Conservation (phyloP, 2,888 invertebrate genomes). For the Gerris lacustris region DNA sequence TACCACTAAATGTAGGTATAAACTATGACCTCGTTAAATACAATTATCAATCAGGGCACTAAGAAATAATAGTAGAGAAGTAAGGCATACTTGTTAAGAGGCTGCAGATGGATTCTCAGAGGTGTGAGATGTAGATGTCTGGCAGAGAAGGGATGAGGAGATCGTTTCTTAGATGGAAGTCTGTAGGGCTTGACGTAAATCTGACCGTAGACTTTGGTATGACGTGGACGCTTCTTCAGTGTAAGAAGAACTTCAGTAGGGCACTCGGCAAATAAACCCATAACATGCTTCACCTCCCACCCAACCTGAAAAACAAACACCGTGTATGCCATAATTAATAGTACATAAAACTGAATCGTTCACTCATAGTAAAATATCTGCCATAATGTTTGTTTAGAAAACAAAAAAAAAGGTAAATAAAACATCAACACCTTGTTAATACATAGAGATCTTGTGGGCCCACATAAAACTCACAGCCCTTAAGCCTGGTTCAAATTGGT, state of each 20-base stretch:
- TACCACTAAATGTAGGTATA: too few relatives aligned
- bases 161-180: slow-evolving; percentile 57
- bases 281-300: slow-evolving; percentile 67
- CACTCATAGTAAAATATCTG: slow-evolving; percentile 8
- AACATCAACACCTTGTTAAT: neutral
- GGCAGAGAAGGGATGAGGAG: slow-evolving; percentile 48
- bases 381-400: slow-evolving; percentile 3
- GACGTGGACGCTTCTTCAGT: slow-evolving; percentile 68
- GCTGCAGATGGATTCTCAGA: slow-evolving; percentile 21
- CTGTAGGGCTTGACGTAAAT: slow-evolving; percentile 60
- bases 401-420: neutral
- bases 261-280: slow-evolving; percentile 59
- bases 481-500: too few relatives aligned
- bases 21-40: too few relatives aligned
- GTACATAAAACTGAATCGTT: slow-evolving; percentile 14
- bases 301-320: slow-evolving; percentile 47
- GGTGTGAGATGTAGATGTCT: slow-evolving; percentile 34
- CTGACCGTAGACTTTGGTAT: slow-evolving; percentile 65
- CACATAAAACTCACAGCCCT: too few relatives aligned
- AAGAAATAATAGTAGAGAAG: too few relatives aligned
- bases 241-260: slow-evolving; percentile 70
- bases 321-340: too few relatives aligned
- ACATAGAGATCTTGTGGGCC: too few relatives aligned
- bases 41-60: too few relatives aligned
- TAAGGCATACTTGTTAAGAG: neutral